phyloP scores from a whole-genome alignment of 2,113 vertebrate genomes.

The Malaclemys terrapin region DNA sequence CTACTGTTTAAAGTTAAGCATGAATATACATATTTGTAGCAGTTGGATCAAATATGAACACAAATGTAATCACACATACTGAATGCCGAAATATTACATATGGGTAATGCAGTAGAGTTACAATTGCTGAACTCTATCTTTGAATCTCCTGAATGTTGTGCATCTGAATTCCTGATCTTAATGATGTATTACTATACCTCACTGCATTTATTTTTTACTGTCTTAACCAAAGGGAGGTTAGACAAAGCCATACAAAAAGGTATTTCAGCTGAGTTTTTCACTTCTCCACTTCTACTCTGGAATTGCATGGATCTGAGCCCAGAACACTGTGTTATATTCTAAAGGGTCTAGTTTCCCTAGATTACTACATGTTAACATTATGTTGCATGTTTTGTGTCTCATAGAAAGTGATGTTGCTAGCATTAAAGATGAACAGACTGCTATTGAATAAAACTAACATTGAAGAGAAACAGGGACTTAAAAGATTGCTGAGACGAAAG shows the following conservation, averaged over 20 bases:
- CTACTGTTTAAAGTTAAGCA: background rate
- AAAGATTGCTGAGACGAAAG: background rate
- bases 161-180: background rate
- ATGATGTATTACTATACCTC: background rate
- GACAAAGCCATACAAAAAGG: background rate
- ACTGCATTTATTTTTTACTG: background rate
- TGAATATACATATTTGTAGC: rapidly evolving
- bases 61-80: rapidly evolving
- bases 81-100: background rate
- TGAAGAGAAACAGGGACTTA: background rate
- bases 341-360: background rate
- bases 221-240: background rate
- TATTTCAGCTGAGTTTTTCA: background rate
- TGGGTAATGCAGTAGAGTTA: background rate
- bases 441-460: background rate
- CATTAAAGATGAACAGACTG: background rate
- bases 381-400: background rate
- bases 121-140: background rate
- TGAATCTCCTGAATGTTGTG: background rate
- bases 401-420: background rate
- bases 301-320: background rate
- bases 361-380: background rate
- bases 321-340: background rate
- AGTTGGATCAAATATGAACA: background rate
- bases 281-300: background rate